Conservation (phyloP, 2,113 vertebrate species). For the Nanorana parkeri region DNA sequence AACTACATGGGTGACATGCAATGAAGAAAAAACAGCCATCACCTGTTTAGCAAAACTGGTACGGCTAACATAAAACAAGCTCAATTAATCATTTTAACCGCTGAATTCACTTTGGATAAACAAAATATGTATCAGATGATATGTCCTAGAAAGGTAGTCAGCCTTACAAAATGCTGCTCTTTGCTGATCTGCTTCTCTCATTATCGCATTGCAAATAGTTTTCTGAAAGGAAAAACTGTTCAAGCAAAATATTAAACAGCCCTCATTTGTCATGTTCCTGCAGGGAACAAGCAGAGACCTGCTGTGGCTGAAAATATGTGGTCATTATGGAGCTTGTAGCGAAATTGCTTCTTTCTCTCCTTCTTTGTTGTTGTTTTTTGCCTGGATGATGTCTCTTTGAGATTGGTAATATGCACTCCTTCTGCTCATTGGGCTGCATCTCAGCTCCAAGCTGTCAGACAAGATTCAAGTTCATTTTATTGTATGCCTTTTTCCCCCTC, state of each 20-base stretch:
- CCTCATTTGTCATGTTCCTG: conserved; percentile 75
- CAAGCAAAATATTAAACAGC: conserved; percentile 76
- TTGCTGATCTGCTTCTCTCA: conserved; percentile 68
- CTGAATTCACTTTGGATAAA: conserved; percentile 73
- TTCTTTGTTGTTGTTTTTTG: conserved; percentile 49
- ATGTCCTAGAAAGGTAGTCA: conserved; percentile 70
- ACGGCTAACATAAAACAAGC: conserved; percentile 71
- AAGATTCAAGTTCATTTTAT: conserved; percentile 49
- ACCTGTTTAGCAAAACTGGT: conserved; percentile 64
- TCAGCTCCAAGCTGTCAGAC: conserved; percentile 42
- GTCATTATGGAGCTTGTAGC: conserved; percentile 67
- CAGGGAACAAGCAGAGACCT: conserved; percentile 62
- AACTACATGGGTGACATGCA: conserved; percentile 64
- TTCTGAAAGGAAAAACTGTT: conserved; percentile 74
- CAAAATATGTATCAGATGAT: conserved; percentile 68
- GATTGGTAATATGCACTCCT: conserved; percentile 64
- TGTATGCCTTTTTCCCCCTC: conserved; percentile 1
- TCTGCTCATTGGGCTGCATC: conserved; percentile 57
- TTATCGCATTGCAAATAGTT: conserved; percentile 73
- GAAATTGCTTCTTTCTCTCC: conserved; percentile 68
- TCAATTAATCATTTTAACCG: conserved; percentile 77
- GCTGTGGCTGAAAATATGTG: conserved; percentile 66
- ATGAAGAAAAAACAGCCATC: conserved; percentile 64
- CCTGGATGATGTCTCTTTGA: conserved; percentile 58
- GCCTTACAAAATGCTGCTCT: conserved; percentile 68